These are phyloP conservation scores for Polypedilum vanderplanki DNA, from an alignment of 1,140 invertebrate species.

Conservation along the genomic window DNA sequence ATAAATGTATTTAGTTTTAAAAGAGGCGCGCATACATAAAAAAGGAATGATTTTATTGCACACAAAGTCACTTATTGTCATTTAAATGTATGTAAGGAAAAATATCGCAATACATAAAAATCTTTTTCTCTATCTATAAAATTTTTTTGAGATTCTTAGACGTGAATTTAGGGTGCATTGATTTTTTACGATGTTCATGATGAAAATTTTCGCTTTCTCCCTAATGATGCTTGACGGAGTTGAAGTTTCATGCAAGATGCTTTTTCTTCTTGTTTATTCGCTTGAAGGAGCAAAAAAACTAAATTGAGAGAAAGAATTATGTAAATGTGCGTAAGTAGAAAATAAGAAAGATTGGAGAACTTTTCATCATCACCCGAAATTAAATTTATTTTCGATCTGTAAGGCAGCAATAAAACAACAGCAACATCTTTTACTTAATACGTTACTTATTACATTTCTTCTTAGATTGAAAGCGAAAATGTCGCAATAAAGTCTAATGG, in stretches of 20 bases:
- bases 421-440: constrained; percentile 8
- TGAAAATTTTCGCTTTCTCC: neutral
- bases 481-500: constrained; percentile 11
- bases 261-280: neutral
- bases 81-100: too few species aligned
- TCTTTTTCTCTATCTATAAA: too few species aligned
- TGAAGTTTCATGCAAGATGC: neutral
- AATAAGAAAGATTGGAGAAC: neutral
- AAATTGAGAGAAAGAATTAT: neutral
- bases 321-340: neutral
- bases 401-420: neutral
- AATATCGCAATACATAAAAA: too few species aligned
- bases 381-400: neutral
- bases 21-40: neutral
- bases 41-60: neutral
- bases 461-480: neutral
- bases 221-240: neutral
- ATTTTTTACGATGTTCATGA: neutral
- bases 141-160: too few species aligned
- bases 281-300: neutral
- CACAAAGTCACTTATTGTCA: too few species aligned
- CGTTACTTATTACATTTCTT: constrained; percentile 19
- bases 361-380: neutral
- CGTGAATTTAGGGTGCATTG: neutral
- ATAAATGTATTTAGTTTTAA: neutral